Evolutionary conservation across 2,113 vertebrate species (phyloP), one percentile per base, ranked within the genome.

Genomic region (Eonycteris spelaea): DNA sequence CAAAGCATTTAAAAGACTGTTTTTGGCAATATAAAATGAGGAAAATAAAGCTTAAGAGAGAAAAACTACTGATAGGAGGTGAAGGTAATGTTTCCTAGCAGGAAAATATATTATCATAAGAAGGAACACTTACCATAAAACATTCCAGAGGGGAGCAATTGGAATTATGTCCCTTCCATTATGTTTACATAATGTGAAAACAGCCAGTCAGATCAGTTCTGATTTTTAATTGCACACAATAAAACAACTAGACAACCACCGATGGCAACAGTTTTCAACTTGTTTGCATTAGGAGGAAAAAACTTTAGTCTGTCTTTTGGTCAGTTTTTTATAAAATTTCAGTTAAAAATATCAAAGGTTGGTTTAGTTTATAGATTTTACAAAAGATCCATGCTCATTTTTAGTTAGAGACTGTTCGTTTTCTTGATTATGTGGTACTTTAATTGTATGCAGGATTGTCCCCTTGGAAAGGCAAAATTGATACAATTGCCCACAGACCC

Each of bases 21-120:
- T 92, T 95, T 91, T 73, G 88, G 85, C 28, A 48, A 7, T 45
- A 80, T 92, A 86, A 94, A 94, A 67, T 78, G 74, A 93, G 82
- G 45, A 82, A 92, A 97, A 94, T 83, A 97, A 89, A 97, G 35
- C 89, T 94, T 94, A 82, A 70, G 91, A 94, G 88, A 91, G 55
- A 89, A 45, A 14, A 86, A 55, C 38, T 57, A 78, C 67, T 59
- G 82, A 91, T 65, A 59, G 78, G 86, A 95, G 70, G 55, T 78
- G 5, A n/a, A 93, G 91, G 91, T 97, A 93, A 97, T 96, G 85
- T 86, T 95, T 96, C 94, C 94, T 96, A 86, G 93, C 55, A 91
- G 96, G 28, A 91, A 97, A 91, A 91, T 96, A 89, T 24, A 94
- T 97, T 97, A 95, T 93, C 55, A 55, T 96, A 95, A 95, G 95